Percentiles rank a stretch among this genome's conserved stretches.
phyloP scores from a whole-genome alignment of 2,888 invertebrate species.

The Cosmopolites sordidus region DNA sequence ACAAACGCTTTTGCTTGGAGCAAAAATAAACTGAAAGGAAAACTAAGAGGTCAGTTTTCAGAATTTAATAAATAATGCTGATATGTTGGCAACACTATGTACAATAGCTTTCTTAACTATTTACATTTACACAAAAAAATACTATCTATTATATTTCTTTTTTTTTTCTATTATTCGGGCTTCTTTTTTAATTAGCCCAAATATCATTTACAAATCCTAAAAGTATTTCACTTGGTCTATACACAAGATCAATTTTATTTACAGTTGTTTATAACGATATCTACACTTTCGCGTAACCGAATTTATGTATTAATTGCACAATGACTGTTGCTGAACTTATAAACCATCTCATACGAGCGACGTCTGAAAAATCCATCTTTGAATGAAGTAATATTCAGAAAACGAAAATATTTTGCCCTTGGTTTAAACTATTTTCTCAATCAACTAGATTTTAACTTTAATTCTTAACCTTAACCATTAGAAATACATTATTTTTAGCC shows the following conservation, averaged over 20 bases:
- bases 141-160: not conserved
- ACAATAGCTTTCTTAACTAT: slow-evolving; percentile 11
- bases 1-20: slow-evolving; percentile 13
- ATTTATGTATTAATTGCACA: too few species aligned
- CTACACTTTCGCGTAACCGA: not conserved
- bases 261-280: not conserved
- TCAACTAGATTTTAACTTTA: too few species aligned
- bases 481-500: too few species aligned
- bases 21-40: slow-evolving; percentile 13
- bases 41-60: not conserved
- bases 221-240: not conserved
- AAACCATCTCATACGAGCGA: too few species aligned
- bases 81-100: slow-evolving; percentile 22
- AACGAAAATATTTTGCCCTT: too few species aligned
- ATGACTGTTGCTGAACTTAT: too few species aligned
- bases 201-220: not conserved
- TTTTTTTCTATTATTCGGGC: not conserved
- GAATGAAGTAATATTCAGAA: too few species aligned
- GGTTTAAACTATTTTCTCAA: too few species aligned
- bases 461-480: too few species aligned
- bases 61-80: slow-evolving; percentile 22
- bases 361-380: too few species aligned
- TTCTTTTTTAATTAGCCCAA: not conserved
- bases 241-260: not conserved
- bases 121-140: slow-evolving; percentile 1